Base-by-base conservation (phyloP, 1,140 invertebrate genomes). In the Pogonus chalceus region DNA sequence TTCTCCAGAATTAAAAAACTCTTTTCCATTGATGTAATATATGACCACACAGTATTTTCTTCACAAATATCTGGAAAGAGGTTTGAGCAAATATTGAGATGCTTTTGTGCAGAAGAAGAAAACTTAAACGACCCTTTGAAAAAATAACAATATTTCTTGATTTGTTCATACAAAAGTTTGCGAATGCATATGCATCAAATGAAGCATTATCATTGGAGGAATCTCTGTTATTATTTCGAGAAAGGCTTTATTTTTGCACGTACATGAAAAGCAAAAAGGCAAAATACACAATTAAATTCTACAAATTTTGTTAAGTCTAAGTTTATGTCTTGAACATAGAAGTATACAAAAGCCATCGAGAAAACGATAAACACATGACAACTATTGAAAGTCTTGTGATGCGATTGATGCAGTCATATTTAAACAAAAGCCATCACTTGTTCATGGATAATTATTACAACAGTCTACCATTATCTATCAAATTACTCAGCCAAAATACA, bases 401-500 rank as follows among this genome's bases (percentile, higher is more conserved):
- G 39, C 23, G 58, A 49, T 52, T 68, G 26, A 55, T 64, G 49
- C 48, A 60, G 49, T 56, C 62, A 39, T 61, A 61, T 37, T 20
- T 69, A 4, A 24, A 61, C 16, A 56, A 60, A 53, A 64, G 66
- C 3, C n/a, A n/a, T n/a, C n/a, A n/a, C n/a, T n/a, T n/a, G n/a
- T n/a, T n/a, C n/a, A n/a, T n/a, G n/a, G n/a, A n/a, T n/a, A n/a
- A n/a, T n/a, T n/a, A n/a, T n/a, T n/a, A n/a, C n/a, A n/a, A n/a
- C n/a, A n/a, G n/a, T n/a, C n/a, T n/a, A n/a, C n/a, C n/a, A n/a
- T n/a, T n/a, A n/a, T n/a, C n/a, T n/a, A n/a, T n/a, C n/a, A 62
- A 67, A 47, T 69, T 10, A 65, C 53, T 49, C 66, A 66, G 60
- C 62, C 65, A 24, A 66, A 65, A 39, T 69, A 48, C 57, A 65